Evolutionary conservation across 2,888 invertebrate genomes (phyloP).

Genomic region (Caenorhabditis virilis): DNA sequence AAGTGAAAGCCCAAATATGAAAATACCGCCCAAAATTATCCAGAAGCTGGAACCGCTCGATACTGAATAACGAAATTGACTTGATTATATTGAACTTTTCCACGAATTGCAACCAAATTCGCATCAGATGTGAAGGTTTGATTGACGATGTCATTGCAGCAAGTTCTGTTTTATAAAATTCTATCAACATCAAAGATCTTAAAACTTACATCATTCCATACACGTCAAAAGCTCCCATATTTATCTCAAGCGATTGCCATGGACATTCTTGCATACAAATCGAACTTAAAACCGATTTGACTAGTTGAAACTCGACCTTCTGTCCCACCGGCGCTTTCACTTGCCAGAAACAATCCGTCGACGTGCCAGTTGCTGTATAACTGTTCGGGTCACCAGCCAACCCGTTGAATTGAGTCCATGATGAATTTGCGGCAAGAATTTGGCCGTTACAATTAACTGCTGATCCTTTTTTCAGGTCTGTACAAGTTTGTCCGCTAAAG

Average conservation of each 20-base stretch:
- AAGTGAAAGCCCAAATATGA: too few species aligned
- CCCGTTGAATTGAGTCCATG: slow-evolving; percentile 32
- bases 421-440: slow-evolving; percentile 6
- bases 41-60: too few species aligned
- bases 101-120: slow-evolving; percentile 25
- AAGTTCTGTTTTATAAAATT: slow-evolving; percentile 36
- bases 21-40: too few species aligned
- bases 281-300: slow-evolving; percentile 7
- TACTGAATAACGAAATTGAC: slow-evolving; percentile 28
- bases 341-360: slow-evolving; percentile 37
- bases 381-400: slow-evolving; percentile 33
- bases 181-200: too few species aligned
- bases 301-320: slow-evolving; percentile 16
- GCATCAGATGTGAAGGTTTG: slow-evolving; percentile 23
- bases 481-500: slow-evolving; percentile 24
- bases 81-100: slow-evolving; percentile 29
- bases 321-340: slow-evolving; percentile 27
- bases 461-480: slow-evolving; percentile 13
- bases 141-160: slow-evolving; percentile 26
- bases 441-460: slow-evolving; percentile 27
- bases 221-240: slow-evolving; percentile 30
- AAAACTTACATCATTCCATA: slow-evolving; percentile 31
- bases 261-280: slow-evolving; percentile 38
- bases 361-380: slow-evolving; percentile 20
- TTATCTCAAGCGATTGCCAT: slow-evolving; percentile 38